Evolutionary conservation across 2,113 vertebrate genomes (phyloP), one percentile per base, ranked within the genome.

Genomic region (Aleadryas rufinucha): DNA sequence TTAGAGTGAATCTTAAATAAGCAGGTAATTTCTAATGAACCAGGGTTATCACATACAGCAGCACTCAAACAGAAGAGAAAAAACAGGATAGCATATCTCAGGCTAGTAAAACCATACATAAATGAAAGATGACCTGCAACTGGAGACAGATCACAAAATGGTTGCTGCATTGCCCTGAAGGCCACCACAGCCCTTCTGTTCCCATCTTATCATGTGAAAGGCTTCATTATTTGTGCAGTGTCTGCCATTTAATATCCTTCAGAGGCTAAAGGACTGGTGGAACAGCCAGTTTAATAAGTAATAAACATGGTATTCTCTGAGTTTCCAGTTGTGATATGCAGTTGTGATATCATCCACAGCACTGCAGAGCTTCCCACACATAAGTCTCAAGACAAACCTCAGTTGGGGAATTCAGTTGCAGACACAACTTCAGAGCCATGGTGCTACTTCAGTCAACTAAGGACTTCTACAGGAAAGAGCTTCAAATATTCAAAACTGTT

Each of bases 241-340:
- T 54, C 83, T 81, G 50, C 79, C 50, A 39, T 74, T 91, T 63
- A 60, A n/a, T 44, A 79, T 45, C 63, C 37, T 77, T 86, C 31
- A 80, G 88, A 86, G 37, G n/a, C 37, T 80, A 83, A 33, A 87
- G 64, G 13, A 50, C 28, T 27, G 23, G 30, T 70, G 71, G 22
- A 93, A 80, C 54, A 50, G 71, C 22, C 66, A 72, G 65, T 79
- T 93, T 83, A 87, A 11, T 49, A 91, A 95, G 70, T 31, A 60
- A 85, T 79, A 82, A 96, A 71, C 56, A 89, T n/a, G 13, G 85
- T 75, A 83, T 68, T 91, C 41, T 94, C 71, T 92, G 83, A 96
- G 52, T 86, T 88, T 94, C 88, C 76, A 92, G 63, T 80, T 92
- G 53, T 53, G 76, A 86, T 79, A 95, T 90, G 64, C 81, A 89